Conservation (phyloP, 2,888 invertebrate genomes). For the Melieria omissa region DNA sequence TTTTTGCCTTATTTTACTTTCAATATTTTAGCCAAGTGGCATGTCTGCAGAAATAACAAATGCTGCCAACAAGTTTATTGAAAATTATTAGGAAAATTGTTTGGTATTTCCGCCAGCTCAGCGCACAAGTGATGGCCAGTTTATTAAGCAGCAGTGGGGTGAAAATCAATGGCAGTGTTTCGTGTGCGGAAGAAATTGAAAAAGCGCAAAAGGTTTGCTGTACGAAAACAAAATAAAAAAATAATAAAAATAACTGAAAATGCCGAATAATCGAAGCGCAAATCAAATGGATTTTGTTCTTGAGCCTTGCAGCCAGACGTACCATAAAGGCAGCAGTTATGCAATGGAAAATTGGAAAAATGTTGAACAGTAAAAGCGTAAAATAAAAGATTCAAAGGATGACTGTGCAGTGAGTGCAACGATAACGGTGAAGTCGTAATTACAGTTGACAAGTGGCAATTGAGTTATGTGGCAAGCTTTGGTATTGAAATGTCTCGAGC, state of each 20-base stretch:
- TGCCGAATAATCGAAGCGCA: no score
- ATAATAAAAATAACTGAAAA: slow-evolving; percentile 9
- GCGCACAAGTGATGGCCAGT: not conserved
- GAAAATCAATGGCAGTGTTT: not conserved
- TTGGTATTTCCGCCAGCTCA: slow-evolving; percentile 26
- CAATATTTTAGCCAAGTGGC: not conserved
- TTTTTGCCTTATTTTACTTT: not conserved
- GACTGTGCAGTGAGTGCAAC: no score
- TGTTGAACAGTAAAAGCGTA: no score
- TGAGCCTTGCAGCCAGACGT: no score
- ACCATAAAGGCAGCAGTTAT: no score
- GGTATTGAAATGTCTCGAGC: no score
- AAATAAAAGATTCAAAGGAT: no score
- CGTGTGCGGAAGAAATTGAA: not conserved
- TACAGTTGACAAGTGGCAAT: no score
- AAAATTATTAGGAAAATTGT: slow-evolving; percentile 42
- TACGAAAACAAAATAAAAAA: slow-evolving; percentile 15
- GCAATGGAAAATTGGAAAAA: no score
- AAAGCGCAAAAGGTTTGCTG: not conserved
- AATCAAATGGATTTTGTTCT: no score
- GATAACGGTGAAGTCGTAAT: no score
- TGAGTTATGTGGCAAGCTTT: no score
- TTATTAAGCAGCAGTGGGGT: not conserved
- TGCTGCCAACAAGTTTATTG: slow-evolving; percentile 44
- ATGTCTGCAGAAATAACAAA: slow-evolving; percentile 8